Base-by-base conservation (phyloP, 2,113 vertebrate genomes). In the Paraplagusia blochii region DNA sequence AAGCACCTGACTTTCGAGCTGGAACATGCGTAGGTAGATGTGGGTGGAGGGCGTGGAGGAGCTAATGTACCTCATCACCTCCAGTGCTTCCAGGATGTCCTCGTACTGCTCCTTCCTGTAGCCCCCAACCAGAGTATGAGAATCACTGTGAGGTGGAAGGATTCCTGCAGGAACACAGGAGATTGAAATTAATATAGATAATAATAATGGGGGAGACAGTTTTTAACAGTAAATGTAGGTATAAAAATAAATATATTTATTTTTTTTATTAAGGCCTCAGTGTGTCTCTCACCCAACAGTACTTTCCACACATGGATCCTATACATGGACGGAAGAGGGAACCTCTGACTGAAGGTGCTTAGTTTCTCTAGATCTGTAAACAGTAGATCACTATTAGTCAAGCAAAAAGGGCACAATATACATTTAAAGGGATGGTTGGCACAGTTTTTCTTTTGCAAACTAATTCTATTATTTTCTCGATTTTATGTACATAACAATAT, bases 291-390 rank as follows among this genome's bases (percentile, higher is more conserved):
- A 99, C 97, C 97, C 69, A 99, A 70, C 68, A 98, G 88, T 2
- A 99, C 95, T 54, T 99, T 99, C 97, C 97, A 99, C 13, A 99
- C 95, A 63, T 97, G 87, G 1, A 93, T 91, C 44, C 97, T 92
- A 66, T 99, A 99, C 95, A 99, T 94, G 35, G 97, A 98, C 0
- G 97, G 97, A 22, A 99, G 93, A 48, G 97, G 96, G 70, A 98
- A 99, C 64, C 97, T 91, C 76, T 98, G 97, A 86, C 94, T 96
- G 74, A 98, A 99, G 0, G 95, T 99, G 72, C 94, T 95, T 79
- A 99, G 89, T 81, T 98, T 99, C 77, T 99, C 97, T 29, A 94
- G 82, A 88, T 99, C 97, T 98, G 81, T 47, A 63, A 51, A 53
- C n/a, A 82, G 47, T 1, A 38, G 54, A 61, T 57, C 1, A 12